Evolutionary conservation across 2,797 vertebrate genomes (phyloP), one percentile per base, ranked within the genome.

Genomic region (Chiroxiphia lanceolata): DNA sequence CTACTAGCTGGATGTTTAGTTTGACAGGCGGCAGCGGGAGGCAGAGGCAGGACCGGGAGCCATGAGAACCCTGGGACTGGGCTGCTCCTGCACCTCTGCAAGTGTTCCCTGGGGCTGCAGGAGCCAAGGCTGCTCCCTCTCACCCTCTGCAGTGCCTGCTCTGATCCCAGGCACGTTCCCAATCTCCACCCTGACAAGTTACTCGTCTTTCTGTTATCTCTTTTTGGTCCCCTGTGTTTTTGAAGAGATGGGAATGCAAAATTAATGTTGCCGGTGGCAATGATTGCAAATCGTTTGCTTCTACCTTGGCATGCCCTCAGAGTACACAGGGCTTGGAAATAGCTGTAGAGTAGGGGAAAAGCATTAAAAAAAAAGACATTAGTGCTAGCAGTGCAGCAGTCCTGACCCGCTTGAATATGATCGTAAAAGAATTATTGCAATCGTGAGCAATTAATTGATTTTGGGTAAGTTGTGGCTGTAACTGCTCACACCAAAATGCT

Each of bases 301-400:
- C 91, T 96, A 88, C 83, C 94, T 94, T 90, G 60, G 65, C 76
- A 40, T 94, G 85, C 87, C 93, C 94, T 96, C 93, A 78, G 93
- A 96, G 84, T n/a, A 86, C 34, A 8, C 4, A 42, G 60, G 47
- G 72, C 51, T 90, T 90, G 74, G 76, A 93, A 76, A 65, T 7
- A 79, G 80, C 50, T 82, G 44, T 68, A 68, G 67, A 90, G 38
- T 5, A 70, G 23, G 18, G 21, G 34, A 42, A 94, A 94, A 48
- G 4, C 21, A 34, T 59, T 22, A 2, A 6, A 53, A 63, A 61
- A 59, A 53, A 45, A 64, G 4, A 20, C 16, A 20, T 53, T 68
- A 64, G 9, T 65, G 42, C 22, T 22, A 85, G n/a, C 48, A 86
- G n/a, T 23, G 27, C 50, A 42, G 34, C 54, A 92, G 27, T 34